phyloP scores from a whole-genome alignment of 2,113 vertebrate species.

The Mungos mungo region DNA sequence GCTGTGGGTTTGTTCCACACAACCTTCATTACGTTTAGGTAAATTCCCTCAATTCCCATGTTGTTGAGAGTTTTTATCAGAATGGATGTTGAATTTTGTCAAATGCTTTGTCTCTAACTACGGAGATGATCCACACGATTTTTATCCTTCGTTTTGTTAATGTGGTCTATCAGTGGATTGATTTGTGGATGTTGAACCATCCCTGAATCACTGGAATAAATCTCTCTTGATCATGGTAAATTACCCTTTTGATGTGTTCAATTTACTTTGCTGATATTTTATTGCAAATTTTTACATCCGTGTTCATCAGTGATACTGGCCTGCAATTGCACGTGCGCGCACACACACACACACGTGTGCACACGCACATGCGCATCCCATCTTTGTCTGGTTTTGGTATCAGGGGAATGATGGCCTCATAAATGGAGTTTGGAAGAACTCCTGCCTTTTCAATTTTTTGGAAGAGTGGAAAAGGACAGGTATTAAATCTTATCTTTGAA shows the following conservation, averaged over 20 bases:
- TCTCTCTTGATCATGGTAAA: neutral
- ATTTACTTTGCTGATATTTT: neutral
- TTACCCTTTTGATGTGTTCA: neutral
- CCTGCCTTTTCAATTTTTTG: neutral
- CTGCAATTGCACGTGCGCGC: neutral
- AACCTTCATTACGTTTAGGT: neutral
- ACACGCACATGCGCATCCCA: fast-evolving
- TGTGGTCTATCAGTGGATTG: neutral
- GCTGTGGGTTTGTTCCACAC: neutral
- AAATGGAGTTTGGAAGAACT: neutral
- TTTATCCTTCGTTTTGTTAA: neutral
- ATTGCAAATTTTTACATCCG: neutral
- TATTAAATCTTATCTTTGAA: neutral
- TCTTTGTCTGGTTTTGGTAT: neutral
- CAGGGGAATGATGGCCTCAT: neutral
- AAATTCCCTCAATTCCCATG: neutral
- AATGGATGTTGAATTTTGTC: neutral
- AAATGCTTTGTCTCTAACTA: neutral
- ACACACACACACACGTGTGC: neutral
- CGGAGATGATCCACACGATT: neutral
- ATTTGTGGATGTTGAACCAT: neutral
- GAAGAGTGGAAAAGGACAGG: neutral
- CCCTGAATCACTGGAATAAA: neutral
- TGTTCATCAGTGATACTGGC: neutral
- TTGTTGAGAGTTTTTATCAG: neutral